Percentiles rank a stretch among this genome's conserved stretches.
Conservation (phyloP, 1,140 invertebrate species). For the Ceratoteleas bidentatus region DNA sequence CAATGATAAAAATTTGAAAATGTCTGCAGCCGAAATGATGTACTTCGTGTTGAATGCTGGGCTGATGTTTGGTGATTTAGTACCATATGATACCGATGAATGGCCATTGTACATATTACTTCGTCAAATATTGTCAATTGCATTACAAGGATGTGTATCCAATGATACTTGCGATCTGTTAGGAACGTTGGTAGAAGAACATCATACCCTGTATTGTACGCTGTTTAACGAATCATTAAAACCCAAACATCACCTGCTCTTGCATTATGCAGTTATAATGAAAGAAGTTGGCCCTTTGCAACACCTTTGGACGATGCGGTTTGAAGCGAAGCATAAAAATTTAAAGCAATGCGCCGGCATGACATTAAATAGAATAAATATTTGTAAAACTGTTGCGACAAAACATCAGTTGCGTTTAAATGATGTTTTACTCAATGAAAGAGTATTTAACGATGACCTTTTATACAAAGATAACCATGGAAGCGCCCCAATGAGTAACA, state of each 20-base stretch:
- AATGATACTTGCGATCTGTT: conserved; percentile 37
- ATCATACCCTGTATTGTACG: conserved; percentile 43
- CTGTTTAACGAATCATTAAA: conserved; percentile 56
- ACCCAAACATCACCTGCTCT: conserved; percentile 65
- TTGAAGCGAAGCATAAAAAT: conserved; percentile 63
- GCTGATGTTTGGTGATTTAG: conserved; percentile 55
- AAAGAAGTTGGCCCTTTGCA: conserved; percentile 53
- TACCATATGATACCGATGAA: conserved; percentile 34
- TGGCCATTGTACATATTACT: conserved; percentile 53
- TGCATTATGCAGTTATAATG: conserved; percentile 65
- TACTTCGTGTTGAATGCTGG: conserved; percentile 50
- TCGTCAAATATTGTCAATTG: conserved; percentile 40
- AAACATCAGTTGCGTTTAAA: conserved; percentile 62
- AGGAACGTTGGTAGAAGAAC: conserved; percentile 47
- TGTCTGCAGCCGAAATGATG: conserved; percentile 61
- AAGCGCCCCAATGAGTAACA: not conserved
- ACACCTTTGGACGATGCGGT: conserved; percentile 64
- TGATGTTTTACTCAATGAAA: conserved; percentile 27
- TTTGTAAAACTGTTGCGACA: conserved; percentile 57
- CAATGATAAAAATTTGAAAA: conserved; percentile 41
- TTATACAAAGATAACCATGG: not conserved
- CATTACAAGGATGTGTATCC: conserved; percentile 19
- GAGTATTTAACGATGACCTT: not conserved
- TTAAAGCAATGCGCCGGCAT: conserved; percentile 55
- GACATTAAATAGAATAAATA: conserved; percentile 43